These are phyloP conservation scores for Heterocephalus glaber DNA, from an alignment of 2,113 vertebrate genomes.

Conservation along the genomic window DNA sequence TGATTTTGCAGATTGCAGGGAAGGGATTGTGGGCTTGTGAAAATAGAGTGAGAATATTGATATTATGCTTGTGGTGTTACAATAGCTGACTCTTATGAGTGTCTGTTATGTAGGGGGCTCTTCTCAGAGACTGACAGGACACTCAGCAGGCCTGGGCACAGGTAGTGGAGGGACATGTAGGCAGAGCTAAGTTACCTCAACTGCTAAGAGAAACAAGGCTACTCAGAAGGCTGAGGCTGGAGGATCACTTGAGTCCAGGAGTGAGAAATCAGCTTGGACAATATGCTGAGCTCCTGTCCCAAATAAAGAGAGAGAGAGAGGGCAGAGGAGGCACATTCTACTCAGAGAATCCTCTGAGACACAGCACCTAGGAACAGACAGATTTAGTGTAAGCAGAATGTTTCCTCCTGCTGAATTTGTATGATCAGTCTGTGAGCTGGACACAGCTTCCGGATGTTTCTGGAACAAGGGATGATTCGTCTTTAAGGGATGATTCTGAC, in stretches of 20 bases:
- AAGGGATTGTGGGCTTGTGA: not conserved
- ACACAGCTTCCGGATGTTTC: not conserved
- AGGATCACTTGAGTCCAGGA: not conserved
- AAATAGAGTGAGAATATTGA: fast-evolving
- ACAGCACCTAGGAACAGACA: not conserved
- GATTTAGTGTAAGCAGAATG: not conserved
- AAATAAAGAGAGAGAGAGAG: not conserved
- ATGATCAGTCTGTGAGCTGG: fast-evolving
- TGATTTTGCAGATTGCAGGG: not conserved
- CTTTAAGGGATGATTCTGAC: no score
- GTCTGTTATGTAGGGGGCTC: fast-evolving
- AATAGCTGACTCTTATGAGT: fast-evolving
- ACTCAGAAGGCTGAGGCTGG: not conserved
- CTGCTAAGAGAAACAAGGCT: not conserved
- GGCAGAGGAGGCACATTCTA: not conserved
- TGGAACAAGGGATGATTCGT: not conserved
- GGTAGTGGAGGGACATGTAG: not conserved
- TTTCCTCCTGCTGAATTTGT: not conserved
- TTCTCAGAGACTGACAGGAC: not conserved
- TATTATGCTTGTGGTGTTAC: fast-evolving
- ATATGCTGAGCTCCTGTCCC: no score
- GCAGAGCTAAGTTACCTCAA: not conserved
- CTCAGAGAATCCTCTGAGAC: not conserved
- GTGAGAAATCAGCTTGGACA: no score
- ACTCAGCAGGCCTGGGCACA: fast-evolving